phyloP scores from a whole-genome alignment of 2,113 vertebrate genomes.

The Labeo rohita region DNA sequence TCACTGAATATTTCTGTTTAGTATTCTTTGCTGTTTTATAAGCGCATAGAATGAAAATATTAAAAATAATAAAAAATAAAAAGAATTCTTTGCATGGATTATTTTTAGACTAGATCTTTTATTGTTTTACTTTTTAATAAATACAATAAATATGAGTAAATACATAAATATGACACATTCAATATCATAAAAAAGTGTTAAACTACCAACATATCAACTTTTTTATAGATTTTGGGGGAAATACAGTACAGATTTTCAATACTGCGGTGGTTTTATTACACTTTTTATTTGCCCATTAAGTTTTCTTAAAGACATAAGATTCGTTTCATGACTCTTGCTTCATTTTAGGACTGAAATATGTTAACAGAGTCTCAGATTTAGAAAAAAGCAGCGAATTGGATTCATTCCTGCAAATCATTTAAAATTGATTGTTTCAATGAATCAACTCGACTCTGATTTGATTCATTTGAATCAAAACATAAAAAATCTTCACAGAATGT shows the following conservation, averaged over 20 bases:
- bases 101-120: no score
- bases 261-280: no score
- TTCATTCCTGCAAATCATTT: neutral
- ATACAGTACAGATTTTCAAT: no score
- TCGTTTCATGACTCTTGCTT: neutral
- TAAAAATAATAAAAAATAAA: no score
- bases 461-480: neutral
- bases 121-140: no score
- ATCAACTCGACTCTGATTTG: neutral
- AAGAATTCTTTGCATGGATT: no score
- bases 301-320: neutral
- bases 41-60: neutral
- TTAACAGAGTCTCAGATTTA: neutral
- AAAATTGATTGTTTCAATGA: neutral
- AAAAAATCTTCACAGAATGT: no score
- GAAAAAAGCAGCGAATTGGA: neutral
- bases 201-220: no score
- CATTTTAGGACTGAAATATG: neutral
- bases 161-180: no score
- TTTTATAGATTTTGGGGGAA: no score
- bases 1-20: neutral
- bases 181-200: no score
- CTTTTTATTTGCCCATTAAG: neutral
- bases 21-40: neutral
- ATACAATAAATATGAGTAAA: no score